phyloP scores from a whole-genome alignment of 2,797 vertebrate species.

The Gallirallus australis region DNA sequence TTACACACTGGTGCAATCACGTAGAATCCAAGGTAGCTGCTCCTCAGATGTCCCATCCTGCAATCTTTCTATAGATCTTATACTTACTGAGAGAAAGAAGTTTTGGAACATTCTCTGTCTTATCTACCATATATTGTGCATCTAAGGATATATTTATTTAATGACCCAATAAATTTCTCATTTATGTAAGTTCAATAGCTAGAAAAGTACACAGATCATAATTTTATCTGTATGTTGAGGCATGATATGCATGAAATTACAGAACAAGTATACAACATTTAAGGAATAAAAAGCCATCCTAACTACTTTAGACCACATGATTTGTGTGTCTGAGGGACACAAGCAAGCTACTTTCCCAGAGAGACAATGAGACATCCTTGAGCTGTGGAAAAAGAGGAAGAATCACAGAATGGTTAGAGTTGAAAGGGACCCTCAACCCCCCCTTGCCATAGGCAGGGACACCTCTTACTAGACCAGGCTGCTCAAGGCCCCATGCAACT shows the following conservation, averaged over 20 bases:
- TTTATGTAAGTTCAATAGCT: background rate
- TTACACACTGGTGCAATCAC: background rate
- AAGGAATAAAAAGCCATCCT: background rate
- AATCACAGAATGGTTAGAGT: no score
- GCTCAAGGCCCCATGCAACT: no score
- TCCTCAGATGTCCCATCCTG: background rate
- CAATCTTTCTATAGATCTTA: background rate
- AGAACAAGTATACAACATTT: background rate
- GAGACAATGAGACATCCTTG: no score
- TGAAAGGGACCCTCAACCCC: no score
- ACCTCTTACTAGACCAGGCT: no score
- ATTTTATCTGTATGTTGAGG: background rate
- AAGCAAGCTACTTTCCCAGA: background rate
- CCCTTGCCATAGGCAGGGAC: no score
- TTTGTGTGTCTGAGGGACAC: background rate
- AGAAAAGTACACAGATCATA: background rate
- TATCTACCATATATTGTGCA: background rate
- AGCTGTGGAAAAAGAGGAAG: background rate
- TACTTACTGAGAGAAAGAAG: background rate
- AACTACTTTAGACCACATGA: background rate
- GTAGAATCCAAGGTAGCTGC: background rate
- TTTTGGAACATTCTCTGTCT: background rate
- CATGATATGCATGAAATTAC: background rate
- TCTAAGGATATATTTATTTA: background rate
- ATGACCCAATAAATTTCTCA: background rate